Base-by-base conservation (phyloP, 1,140 invertebrate species). In the Drosophila ambigua region DNA sequence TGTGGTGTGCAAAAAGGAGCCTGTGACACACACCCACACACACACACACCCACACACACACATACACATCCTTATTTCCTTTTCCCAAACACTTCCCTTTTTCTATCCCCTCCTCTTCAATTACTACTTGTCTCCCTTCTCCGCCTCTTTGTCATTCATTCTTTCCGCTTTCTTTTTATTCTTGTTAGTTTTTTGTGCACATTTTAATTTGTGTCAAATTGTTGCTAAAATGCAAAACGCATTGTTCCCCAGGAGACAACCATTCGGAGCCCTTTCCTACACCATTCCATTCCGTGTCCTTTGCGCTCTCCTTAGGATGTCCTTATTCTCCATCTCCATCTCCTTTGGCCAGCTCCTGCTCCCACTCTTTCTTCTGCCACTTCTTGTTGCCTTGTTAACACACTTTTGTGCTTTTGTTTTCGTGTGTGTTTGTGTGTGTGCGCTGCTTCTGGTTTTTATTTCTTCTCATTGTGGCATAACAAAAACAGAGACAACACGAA, bases 131-230 rank as follows among this genome's bases (percentile, higher is more conserved):
- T 31, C 31, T 9, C 52, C 9, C 28, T 43, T 35, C 16, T 24
- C 13, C 11, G 39, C 6, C 2, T 43, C 0, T 23, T 44, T 39
- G 35, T 11, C 35, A 39, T 39, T 24, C 23, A 28, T 28, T 28
- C 26, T 28, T 9, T 35, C 4, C 46, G 49, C 13, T 53, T 28
- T 53, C 13, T 51, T 31, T 26, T 73, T 46, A 59, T 51, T 59
- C 49, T 4, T 62, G 6, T 39, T 16, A 41, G 11, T 31, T 51
- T 65, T 69, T 51, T 77, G 71, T 78, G 63, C 66, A 77, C 68
- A 81, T 88, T 88, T 88, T 88, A 88, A 88, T 88, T 88, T 88
- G 76, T 88, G 83, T 88, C 83, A 88, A 88, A 88, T 88, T 88
- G 83, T 88, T 88, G 72, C 79, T 88, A 85, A 85, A 85, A 85